Percentiles rank a stretch among this genome's conserved stretches.
Evolutionary conservation across 2,113 vertebrate species (phyloP).

Genomic region (Catharus bicknelli): DNA sequence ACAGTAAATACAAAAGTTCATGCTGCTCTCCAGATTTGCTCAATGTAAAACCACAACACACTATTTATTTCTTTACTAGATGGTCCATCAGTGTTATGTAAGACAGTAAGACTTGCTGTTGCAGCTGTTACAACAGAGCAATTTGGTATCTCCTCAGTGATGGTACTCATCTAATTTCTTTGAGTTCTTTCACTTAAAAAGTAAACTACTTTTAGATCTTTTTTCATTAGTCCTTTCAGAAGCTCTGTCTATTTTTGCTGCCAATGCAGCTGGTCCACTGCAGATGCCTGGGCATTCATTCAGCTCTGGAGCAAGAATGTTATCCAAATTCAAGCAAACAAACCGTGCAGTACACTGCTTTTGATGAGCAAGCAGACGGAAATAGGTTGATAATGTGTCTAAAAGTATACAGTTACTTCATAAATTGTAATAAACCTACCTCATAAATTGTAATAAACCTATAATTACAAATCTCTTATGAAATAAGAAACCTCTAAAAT

Average conservation of each 20-base stretch:
- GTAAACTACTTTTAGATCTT: conserved; percentile 3
- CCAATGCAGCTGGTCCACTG: conserved; percentile 25
- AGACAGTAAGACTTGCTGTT: neutral
- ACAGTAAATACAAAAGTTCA: neutral
- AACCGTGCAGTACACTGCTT: neutral
- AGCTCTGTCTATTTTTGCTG: neutral
- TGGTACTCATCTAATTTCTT: neutral
- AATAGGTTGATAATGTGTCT: neutral
- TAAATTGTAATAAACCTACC: neutral
- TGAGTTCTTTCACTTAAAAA: neutral
- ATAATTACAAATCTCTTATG: neutral
- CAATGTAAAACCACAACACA: neutral
- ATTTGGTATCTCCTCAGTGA: neutral
- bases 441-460: neutral
- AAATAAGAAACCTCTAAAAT: neutral
- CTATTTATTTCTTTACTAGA: neutral
- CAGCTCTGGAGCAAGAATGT: neutral
- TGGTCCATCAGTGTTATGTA: neutral
- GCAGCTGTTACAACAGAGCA: neutral
- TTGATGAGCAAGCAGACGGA: neutral
- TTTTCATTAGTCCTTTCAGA: conserved; percentile 21
- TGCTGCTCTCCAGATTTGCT: neutral
- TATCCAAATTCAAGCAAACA: neutral
- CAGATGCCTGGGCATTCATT: conserved; percentile 16
- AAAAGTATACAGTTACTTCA: neutral